A percentile compares a stretch with the other conserved stretches of the same genome.
These are phyloP conservation scores for Caenorhabditis drosophilae DNA, from an alignment of 2,888 invertebrate species.

Conservation along the genomic window DNA sequence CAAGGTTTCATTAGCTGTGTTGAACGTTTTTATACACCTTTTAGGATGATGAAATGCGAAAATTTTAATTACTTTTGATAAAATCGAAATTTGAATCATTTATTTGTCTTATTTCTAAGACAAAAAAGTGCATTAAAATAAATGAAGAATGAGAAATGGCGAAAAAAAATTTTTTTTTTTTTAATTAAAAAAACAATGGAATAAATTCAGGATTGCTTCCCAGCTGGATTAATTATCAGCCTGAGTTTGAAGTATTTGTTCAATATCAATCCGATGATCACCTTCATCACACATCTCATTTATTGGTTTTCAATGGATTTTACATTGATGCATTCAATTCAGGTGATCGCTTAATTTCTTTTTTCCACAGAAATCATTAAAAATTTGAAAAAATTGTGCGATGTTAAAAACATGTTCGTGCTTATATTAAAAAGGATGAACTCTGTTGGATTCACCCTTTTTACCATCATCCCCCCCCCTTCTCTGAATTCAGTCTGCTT, in stretches of 20 bases:
- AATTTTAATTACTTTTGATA: no score
- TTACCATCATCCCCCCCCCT: no score
- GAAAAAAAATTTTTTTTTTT: no score
- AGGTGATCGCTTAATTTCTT: conserved; percentile 73
- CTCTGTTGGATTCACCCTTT: no score
- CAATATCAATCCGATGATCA: conserved; percentile 81
- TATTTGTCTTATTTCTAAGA: no score
- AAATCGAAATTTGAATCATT: no score
- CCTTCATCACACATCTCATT: conserved; percentile 87
- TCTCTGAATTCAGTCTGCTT: no score
- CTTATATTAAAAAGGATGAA: not conserved
- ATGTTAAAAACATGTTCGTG: not conserved
- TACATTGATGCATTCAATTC: conserved; percentile 85
- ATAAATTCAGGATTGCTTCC: conserved; percentile 80
- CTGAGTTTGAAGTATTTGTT: conserved; percentile 85
- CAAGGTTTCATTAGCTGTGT: no score
- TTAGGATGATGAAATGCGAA: no score
- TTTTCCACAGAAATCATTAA: not conserved
- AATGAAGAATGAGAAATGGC: no score
- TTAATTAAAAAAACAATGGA: not conserved
- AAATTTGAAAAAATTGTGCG: not conserved
- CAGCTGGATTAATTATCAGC: conserved; percentile 87
- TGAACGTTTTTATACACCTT: no score
- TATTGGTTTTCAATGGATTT: conserved; percentile 96
- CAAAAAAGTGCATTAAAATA: no score